These are phyloP conservation scores for Piliocolobus tephrosceles DNA, from an alignment of 2,113 vertebrate species.

Conservation along the genomic window DNA sequence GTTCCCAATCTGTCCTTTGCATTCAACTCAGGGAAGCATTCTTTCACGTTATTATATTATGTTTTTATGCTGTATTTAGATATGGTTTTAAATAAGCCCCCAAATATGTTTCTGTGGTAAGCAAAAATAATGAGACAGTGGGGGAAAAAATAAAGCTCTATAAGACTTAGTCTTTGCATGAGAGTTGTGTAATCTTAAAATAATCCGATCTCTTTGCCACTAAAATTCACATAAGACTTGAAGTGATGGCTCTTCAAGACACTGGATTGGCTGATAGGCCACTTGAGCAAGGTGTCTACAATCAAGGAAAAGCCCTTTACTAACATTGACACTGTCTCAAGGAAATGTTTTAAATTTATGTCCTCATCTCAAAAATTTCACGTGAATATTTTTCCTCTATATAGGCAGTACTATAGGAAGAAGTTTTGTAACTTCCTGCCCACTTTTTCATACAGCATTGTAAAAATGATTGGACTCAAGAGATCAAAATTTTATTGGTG, in stretches of 20 bases:
- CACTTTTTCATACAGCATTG: not conserved
- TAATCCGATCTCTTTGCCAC: not conserved
- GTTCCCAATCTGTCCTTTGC: not conserved
- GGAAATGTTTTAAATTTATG: not conserved
- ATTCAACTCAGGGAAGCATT: not conserved
- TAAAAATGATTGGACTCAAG: not conserved
- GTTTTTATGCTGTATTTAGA: not conserved
- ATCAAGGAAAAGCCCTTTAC: not conserved
- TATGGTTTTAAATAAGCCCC: not conserved
- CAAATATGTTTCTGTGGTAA: not conserved
- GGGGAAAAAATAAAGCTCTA: not conserved
- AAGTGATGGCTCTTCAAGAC: not conserved
- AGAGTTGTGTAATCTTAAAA: not conserved
- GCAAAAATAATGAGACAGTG: not conserved
- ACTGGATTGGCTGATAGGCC: not conserved
- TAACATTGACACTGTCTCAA: not conserved
- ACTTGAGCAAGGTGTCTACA: not conserved
- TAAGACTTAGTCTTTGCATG: not conserved
- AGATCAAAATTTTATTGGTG: not conserved
- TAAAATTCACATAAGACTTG: not conserved
- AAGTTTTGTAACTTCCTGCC: not conserved
- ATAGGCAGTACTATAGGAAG: not conserved
- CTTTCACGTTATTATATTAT: not conserved
- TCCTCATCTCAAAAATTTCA: not conserved
- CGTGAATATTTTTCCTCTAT: not conserved